phyloP scores from a whole-genome alignment of 2,797 vertebrate genomes.

The Eulemur coronatus region DNA sequence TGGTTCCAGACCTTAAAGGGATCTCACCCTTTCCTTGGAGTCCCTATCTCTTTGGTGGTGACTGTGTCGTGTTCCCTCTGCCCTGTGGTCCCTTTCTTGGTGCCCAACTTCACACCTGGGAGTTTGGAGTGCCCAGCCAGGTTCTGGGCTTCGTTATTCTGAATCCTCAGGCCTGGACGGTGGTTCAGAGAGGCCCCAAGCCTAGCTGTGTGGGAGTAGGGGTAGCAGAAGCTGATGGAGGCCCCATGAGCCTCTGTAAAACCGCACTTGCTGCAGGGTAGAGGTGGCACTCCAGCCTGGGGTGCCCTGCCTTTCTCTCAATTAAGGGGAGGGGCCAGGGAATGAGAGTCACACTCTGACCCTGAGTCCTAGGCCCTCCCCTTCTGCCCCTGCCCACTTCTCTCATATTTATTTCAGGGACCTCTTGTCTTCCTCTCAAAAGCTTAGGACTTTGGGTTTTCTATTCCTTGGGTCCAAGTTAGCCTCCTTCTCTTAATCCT shows the following conservation, averaged over 20 bases:
- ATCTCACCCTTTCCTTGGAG: not conserved
- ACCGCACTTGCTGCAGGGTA: not conserved
- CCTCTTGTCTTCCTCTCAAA: not conserved
- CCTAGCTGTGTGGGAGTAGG: not conserved
- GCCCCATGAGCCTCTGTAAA: not conserved
- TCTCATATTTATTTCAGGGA: not conserved
- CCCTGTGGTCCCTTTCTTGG: not conserved
- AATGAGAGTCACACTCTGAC: not conserved
- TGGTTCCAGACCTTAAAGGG: not conserved
- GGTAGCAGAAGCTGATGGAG: not conserved
- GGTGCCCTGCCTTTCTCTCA: not conserved
- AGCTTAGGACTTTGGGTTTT: not conserved
- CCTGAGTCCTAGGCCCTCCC: not conserved
- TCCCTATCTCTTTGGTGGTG: not conserved
- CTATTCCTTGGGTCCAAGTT: not conserved
- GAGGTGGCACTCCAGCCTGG: not conserved
- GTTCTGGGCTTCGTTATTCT: not conserved
- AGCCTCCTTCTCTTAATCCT: not conserved
- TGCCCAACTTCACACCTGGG: not conserved
- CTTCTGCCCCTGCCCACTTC: not conserved
- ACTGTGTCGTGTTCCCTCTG: not conserved
- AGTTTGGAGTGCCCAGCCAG: not conserved
- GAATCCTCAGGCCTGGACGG: not conserved
- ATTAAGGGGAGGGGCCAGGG: too few species aligned
- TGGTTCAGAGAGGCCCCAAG: not conserved